Evolutionary conservation across 2,888 invertebrate genomes (phyloP), one percentile per base, ranked within the genome.

Genomic region (Lapara coniferarum): DNA sequence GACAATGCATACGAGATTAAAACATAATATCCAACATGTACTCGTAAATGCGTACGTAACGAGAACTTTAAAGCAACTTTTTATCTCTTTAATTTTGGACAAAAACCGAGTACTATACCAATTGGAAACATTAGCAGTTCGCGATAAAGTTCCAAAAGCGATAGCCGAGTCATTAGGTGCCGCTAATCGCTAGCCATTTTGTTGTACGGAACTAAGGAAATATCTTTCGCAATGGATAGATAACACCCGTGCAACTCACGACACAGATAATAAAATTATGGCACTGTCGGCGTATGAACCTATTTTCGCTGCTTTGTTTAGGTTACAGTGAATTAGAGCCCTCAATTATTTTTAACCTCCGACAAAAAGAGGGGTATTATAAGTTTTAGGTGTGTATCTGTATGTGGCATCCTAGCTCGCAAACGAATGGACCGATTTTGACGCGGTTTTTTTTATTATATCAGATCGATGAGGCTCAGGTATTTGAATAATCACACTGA

Each of bases 121-220:
- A 7, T 57, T 57, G 7, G 19, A 13, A 57, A 30, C 14, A 57
- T 14, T 57, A 30, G 14, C 16, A 59, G 59, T 63, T 16, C 63
- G 63, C 46, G 68, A 69, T 63, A 69, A 63, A 63, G 25, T 44
- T 69, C 44, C 59, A 44, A 63, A 13, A 14, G 44, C 14, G 68
- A 69, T 69, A 69, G 53, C n/a, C 13, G 14, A 63, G 68, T 51
- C 59, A 69, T 69, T 63, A 69, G 59, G 51, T 44, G 52, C 14
- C 44, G 53, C 53, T 69, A 69, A 69, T 44, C 44, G 63, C 12
- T 53, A 19, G 52, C 44, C 52, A n/a, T 53, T 16, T 58, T 8
- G 14, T 30, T 14, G 14, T 44, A 63, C 44, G 63, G 37, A 37
- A 37, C 37, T 52, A 52, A 59, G 37, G 13, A 19, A 37, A 68